These are phyloP conservation scores for Philereme transversata DNA, from an alignment of 2,888 invertebrate species.

Conservation along the genomic window DNA sequence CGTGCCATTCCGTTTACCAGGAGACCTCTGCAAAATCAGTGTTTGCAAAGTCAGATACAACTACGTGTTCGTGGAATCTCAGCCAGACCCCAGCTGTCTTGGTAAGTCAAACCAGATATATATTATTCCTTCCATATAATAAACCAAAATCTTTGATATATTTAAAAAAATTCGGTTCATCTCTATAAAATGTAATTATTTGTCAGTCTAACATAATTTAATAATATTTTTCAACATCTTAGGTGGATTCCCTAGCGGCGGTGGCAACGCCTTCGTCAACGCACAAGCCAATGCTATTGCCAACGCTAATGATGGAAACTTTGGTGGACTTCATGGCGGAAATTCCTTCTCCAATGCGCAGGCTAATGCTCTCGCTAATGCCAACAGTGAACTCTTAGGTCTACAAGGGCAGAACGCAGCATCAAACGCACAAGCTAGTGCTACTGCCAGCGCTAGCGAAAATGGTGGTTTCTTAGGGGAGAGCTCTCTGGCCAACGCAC, in stretches of 20 bases:
- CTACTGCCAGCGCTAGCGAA: background rate
- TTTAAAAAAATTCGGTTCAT: no score
- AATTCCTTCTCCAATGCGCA: background rate
- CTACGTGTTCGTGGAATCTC: slow-evolving; percentile 63
- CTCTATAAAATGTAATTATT: no score
- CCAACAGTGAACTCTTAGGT: background rate
- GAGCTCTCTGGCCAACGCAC: background rate
- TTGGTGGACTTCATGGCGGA: background rate
- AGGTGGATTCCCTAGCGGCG: background rate
- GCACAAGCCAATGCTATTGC: slow-evolving; percentile 6
- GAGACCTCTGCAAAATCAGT: slow-evolving; percentile 52
- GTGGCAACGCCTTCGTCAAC: slow-evolving; percentile 1
- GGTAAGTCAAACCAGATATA: background rate
- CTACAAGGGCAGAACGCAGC: background rate
- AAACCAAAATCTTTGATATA: no score
- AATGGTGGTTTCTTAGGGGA: background rate
- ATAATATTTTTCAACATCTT: no score
- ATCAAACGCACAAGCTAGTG: background rate
- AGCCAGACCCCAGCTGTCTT: slow-evolving; percentile 22
- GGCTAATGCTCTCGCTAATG: slow-evolving; percentile 7
- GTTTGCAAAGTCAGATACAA: slow-evolving; percentile 67
- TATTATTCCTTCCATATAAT: background rate
- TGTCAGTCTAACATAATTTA: no score
- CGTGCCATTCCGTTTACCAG: slow-evolving; percentile 56
- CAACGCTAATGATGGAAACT: background rate